phyloP scores from a whole-genome alignment of 2,888 invertebrate species.

The Phalera bucephala region DNA sequence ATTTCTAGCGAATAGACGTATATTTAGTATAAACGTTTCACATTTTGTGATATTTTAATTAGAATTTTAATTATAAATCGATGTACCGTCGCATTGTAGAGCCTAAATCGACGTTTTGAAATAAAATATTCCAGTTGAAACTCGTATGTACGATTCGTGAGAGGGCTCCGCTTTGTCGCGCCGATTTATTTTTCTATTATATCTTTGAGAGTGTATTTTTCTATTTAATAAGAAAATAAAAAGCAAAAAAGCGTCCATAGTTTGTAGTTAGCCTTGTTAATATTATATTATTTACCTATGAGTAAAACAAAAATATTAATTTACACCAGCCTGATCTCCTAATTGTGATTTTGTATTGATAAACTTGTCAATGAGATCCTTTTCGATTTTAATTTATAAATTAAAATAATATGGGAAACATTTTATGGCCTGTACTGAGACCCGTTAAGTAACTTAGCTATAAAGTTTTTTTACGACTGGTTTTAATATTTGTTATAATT shows the following conservation, averaged over 20 bases:
- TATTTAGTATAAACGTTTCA: conserved; percentile 32
- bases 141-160: conserved; percentile 2
- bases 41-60: conserved; percentile 49
- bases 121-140: conserved; percentile 8
- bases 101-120: conserved; percentile 4
- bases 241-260: conserved; percentile 28
- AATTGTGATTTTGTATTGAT: conserved; percentile 5
- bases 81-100: conserved; percentile 8
- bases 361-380: not conserved
- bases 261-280: conserved; percentile 17
- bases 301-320: not conserved
- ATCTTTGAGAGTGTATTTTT: conserved; percentile 56
- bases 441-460: no score
- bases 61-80: conserved; percentile 20
- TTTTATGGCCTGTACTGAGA: conserved; percentile 1
- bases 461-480: no score
- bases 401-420: not conserved
- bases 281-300: conserved; percentile 13
- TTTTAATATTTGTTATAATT: no score
- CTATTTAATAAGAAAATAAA: conserved; percentile 33
- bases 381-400: conserved; percentile 1
- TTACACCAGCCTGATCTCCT: conserved; percentile 24
- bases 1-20: conserved; percentile 15
- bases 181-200: conserved; percentile 51
- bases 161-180: conserved; percentile 17